A percentile compares a stretch with the other conserved stretches of the same genome.
Evolutionary conservation across 2,113 vertebrate species (phyloP).

Genomic region (Andinoacara biseriatus): DNA sequence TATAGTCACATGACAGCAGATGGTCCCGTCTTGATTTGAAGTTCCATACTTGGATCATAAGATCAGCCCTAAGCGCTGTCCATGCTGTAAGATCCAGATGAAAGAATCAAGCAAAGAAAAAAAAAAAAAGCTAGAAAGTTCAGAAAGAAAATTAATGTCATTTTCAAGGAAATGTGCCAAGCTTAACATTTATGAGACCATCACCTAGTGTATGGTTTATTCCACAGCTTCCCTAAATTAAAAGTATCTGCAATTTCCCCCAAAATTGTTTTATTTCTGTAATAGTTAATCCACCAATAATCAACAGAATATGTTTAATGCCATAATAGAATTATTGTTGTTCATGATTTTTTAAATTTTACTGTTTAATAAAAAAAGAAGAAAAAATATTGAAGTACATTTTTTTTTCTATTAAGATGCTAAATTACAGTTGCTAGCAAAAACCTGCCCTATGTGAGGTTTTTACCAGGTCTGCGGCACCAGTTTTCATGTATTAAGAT

Average conservation of each 20-base stretch:
- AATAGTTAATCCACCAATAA: not conserved
- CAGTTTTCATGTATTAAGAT: too few relatives aligned
- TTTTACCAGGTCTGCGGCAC: too few relatives aligned
- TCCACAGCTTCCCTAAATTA: not conserved
- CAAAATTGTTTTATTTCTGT: not conserved
- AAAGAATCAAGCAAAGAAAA: not conserved
- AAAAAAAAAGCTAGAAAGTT: not conserved
- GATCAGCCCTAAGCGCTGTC: not conserved
- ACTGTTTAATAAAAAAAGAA: not conserved
- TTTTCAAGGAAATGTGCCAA: not conserved
- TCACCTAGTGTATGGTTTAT: not conserved
- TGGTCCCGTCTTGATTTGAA: constrained; percentile 11
- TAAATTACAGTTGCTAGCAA: not conserved
- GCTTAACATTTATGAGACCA: not conserved
- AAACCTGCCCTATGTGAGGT: too few relatives aligned
- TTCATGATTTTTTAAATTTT: not conserved
- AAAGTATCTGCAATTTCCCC: not conserved
- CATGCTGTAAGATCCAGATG: not conserved
- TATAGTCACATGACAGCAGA: constrained; percentile 33
- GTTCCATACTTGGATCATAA: not conserved
- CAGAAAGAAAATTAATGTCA: not conserved
- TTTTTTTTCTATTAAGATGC: not conserved
- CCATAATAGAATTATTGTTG: not conserved
- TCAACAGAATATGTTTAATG: not conserved
- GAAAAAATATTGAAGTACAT: not conserved